Evolutionary conservation across 2,113 vertebrate species (phyloP).

Genomic region (Neolamprologus devosi): DNA sequence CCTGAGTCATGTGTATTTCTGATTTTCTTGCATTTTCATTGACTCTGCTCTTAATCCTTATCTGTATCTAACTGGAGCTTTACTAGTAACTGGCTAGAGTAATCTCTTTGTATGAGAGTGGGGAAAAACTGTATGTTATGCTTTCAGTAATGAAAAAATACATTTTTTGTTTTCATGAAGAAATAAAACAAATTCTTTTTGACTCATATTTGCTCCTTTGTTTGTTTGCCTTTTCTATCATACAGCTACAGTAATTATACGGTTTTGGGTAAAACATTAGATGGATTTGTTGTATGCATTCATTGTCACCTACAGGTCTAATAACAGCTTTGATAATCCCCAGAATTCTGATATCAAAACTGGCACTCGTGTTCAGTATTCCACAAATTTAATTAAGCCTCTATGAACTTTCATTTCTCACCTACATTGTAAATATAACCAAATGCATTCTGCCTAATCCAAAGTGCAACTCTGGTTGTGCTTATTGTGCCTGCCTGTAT

Average conservation of each 20-base stretch:
- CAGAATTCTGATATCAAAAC: not conserved
- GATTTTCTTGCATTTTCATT: not conserved
- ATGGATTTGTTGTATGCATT: not conserved
- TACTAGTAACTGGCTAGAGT: not conserved
- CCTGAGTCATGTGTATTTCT: not conserved
- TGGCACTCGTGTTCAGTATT: not conserved
- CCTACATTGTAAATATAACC: not conserved
- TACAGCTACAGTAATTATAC: not conserved
- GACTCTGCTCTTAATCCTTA: not conserved
- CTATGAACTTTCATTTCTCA: not conserved
- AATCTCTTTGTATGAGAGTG: not conserved
- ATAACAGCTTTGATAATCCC: not conserved
- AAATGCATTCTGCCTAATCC: not conserved
- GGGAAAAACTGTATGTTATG: not conserved
- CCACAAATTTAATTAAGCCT: not conserved
- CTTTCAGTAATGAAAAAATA: not conserved
- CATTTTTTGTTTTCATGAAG: not conserved
- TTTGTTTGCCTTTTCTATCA: not conserved
- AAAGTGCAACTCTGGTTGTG: not conserved
- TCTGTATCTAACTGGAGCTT: slow-evolving; percentile 3
- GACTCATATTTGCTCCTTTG: not conserved
- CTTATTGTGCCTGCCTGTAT: not conserved
- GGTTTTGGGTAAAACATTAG: not conserved
- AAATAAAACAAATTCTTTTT: not conserved
- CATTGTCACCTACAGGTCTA: not conserved